Conservation (phyloP, 2,797 vertebrate species). For the Rhynchonycteris naso region DNA sequence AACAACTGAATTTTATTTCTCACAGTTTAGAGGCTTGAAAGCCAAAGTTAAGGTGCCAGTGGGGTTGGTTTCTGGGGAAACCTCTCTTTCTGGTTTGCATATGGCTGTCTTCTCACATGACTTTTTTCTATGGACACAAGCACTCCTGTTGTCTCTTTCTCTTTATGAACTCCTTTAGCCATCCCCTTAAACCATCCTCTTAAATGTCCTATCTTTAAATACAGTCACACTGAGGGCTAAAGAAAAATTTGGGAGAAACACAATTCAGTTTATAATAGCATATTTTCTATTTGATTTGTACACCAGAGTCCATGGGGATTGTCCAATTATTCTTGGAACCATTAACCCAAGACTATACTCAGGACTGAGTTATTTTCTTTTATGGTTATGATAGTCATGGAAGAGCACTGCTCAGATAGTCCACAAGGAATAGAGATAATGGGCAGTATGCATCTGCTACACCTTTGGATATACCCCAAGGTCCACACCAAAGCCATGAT, state of each 20-base stretch:
- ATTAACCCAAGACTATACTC: background rate
- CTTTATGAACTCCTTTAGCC: background rate
- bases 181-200: background rate
- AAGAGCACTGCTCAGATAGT: background rate
- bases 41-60: too few species aligned
- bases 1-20: background rate
- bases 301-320: background rate
- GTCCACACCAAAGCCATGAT: background rate
- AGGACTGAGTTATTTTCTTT: background rate
- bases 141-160: background rate
- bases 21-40: background rate
- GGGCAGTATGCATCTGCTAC: background rate
- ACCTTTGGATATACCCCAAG: background rate
- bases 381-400: background rate
- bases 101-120: too few species aligned
- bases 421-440: background rate
- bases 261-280: background rate
- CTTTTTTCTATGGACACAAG: background rate
- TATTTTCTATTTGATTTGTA: background rate
- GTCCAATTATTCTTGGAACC: background rate
- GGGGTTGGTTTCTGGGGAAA: background rate
- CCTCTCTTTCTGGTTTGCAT: background rate
- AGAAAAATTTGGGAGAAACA: too few species aligned
- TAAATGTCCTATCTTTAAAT: background rate
- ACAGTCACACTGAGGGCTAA: background rate